Base-by-base conservation (phyloP, 2,888 invertebrate genomes). In the Spodoptera exigua region DNA sequence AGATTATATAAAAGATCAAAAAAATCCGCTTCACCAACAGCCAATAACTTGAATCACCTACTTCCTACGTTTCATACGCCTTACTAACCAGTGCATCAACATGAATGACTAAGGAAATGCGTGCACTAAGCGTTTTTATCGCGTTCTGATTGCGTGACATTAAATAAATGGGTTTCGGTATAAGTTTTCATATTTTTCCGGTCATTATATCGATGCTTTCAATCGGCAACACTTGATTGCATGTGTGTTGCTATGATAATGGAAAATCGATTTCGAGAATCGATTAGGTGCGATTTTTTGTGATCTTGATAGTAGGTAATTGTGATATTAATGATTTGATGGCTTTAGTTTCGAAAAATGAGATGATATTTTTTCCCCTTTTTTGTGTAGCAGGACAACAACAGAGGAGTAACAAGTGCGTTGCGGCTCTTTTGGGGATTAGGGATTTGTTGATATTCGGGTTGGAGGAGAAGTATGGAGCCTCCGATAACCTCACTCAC, bases 91-190 rank as follows among this genome's bases (percentile, higher is more conserved):
- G 21, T 55, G 58, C 70, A 76, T 71, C 61, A 61, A 55, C 53
- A 65, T 62, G 76, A 82, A 76, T 79, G 74, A 63, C 60, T 60
- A 67, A 63, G 70, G 74, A 71, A 70, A 74, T 76, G 76, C 58
- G 78, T 76, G 66, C 76, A 71, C 75, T 78, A 74, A 78, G 68
- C 73, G 65, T 67, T 79, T 78, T 78, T 78, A 84, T 81, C 74
- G 77, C 70, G 18, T 35, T 51, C 16, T 77, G 80, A 85, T 85
- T 78, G 79, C 60, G 68, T 51, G 70, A 74, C 72, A 84, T 83
- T 79, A 82, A 61, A 75, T 78, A 81, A 78, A 83, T 81, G 61
- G 70, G 53, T 74, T 78, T 27, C 68, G 57, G 76, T 79, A 68
- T 72, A 82, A 83, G 74, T 81, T 82, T 79, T 78, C 70, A 74